These are phyloP conservation scores for Atethmia centrago DNA, from an alignment of 2,888 invertebrate species.

Conservation along the genomic window DNA sequence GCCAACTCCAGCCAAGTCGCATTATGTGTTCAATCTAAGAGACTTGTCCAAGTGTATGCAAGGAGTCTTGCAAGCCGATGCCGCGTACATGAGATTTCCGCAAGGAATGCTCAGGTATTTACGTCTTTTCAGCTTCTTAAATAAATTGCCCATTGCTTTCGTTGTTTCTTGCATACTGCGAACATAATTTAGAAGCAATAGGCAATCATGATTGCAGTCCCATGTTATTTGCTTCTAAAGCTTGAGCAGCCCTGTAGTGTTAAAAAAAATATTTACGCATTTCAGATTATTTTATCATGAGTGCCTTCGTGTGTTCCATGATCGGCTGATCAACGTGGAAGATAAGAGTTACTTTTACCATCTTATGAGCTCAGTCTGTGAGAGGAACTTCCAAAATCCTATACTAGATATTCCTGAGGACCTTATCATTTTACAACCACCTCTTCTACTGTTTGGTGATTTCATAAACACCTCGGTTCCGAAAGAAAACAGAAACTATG, in stretches of 20 bases:
- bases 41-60: conserved; percentile 97
- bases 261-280: not conserved
- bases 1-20: conserved; percentile 97
- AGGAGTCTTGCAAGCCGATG: conserved; percentile 96
- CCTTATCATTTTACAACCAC: conserved; percentile 91
- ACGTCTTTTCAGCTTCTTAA: not conserved
- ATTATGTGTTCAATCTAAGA: conserved; percentile 97
- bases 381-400: conserved; percentile 91
- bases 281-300: conserved; percentile 97
- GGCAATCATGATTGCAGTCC: too few species aligned
- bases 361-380: conserved; percentile 92
- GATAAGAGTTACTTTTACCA: conserved; percentile 95
- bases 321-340: conserved; percentile 95
- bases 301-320: conserved; percentile 97
- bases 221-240: not conserved
- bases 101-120: conserved; percentile 92
- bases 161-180: not conserved
- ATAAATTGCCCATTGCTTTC: not conserved
- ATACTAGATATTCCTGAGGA: conserved; percentile 91
- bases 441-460: conserved; percentile 95
- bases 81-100: conserved; percentile 92
- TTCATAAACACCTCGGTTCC: conserved; percentile 94
- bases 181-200: not conserved
- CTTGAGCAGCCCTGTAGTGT: not conserved
- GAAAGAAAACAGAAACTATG: conserved; percentile 94